Evolutionary conservation across 2,797 vertebrate species (phyloP), one percentile per base, ranked within the genome.

Genomic region (Thamnophis elegans): DNA sequence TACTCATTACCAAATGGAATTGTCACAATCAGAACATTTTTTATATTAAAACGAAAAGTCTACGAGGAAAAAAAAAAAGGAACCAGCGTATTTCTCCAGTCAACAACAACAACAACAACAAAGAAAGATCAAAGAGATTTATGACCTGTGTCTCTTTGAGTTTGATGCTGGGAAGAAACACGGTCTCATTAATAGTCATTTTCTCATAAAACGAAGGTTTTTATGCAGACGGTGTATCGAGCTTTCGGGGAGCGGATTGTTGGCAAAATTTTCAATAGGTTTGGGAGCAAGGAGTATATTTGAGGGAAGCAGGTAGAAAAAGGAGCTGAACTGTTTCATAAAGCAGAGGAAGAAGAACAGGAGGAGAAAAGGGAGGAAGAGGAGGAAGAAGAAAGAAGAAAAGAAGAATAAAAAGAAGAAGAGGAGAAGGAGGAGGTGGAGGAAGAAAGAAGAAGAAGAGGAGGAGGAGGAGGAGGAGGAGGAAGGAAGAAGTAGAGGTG

Each of bases 131-230:
- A 97, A 96, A 97, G 96, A 97, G 97, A 97, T 98, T 97, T 97
- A 97, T 97, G 97, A 97, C 97, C 97, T 97, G 93, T 97, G 96
- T 96, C 96, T 98, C 94, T 98, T 96, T 4, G 85, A 97, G 92
- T 94, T 94, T 97, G 94, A 97, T 95, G 93, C 97, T 94, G 96
- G 95, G 95, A 97, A 97, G 51, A 91, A 97, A 96, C 95, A 96
- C 94, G 95, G 96, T 97, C 97, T 97, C 96, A 97, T 97, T 98
- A 97, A 97, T 96, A 97, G 97, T 97, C 60, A 97, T 97, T 97
- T 97, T 97, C 97, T 97, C 89, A 0, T 97, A 95, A 97, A 97
- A 97, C 97, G 87, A 93, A 95, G 90, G 92, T 95, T 98, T 97
- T 97, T 97, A 97, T 97, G 95, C 96, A 97, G 97, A 97, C 94